Evolutionary conservation across 2,797 vertebrate species (phyloP), one percentile per base, ranked within the genome.

Genomic region (Merluccius polli): DNA sequence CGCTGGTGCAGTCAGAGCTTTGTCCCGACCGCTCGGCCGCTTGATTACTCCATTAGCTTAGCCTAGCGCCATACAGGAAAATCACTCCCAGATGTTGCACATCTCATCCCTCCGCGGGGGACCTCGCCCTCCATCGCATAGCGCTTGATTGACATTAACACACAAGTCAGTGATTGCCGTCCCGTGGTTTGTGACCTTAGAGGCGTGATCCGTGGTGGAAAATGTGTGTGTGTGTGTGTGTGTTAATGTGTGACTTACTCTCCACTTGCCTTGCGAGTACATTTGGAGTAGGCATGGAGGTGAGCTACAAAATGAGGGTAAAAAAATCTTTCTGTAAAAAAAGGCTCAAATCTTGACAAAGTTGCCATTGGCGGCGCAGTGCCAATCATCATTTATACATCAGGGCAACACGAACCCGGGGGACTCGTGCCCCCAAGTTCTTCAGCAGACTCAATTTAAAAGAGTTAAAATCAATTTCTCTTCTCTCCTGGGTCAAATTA

Each of bases 401-500:
- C 65, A 30, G 65, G 65, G 15, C 29, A 30, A 30, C 30, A 31
- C 29, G 11, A 30, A 68, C 65, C 65, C 27, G 5, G 13, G 65
- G 29, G 27, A 68, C 27, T 11, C 11, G 27, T 31, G 65, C 27
- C 65, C 27, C 27, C 11, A 68, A 30, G 65, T 68, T 68, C 65
- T 7, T 30, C 65, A 30, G 11, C 29, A 30, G 27, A 15, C 65
- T 68, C 29, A 9, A 30, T 68, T 68, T 68, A 30, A 68, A 29
- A 29, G 65, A 68, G 65, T 68, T 68, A 68, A 68, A 68, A 68
- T 68, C 65, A 13, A 68, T 68, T 68, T 68, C 65, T 30, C 24
- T 15, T 29, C 65, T 68, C 65, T 68, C 65, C 29, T 15, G 65
- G 65, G 65, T 68, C 27, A 68, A 31, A 29, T 68, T 68, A 68